Conservation (phyloP, 2,888 invertebrate genomes). For the Microplitis deprimator region DNA sequence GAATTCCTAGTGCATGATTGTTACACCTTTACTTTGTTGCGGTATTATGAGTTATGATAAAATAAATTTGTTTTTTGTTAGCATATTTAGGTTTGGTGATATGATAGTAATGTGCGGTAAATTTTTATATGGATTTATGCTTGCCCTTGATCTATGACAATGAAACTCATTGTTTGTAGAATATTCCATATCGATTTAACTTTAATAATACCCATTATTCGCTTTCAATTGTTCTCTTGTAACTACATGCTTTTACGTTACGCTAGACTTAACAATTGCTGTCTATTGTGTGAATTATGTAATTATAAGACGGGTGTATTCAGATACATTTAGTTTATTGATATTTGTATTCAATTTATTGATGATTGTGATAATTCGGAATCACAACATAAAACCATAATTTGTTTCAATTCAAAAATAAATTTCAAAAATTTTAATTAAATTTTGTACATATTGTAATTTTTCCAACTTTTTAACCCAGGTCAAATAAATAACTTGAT, state of each 20-base stretch:
- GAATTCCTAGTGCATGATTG: no score
- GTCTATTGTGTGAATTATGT: neutral
- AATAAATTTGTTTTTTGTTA: neutral
- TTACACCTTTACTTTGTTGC: no score
- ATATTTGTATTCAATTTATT: neutral
- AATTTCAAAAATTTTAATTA: no score
- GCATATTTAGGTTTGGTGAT: neutral
- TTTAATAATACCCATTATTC: neutral
- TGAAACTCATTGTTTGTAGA: neutral
- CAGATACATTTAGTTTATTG: neutral
- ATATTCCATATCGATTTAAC: neutral
- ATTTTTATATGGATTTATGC: neutral
- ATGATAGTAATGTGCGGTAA: neutral
- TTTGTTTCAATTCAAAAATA: no score
- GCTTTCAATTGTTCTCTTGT: neutral
- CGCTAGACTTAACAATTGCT: neutral
- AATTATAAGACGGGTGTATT: neutral
- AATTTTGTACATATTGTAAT: no score
- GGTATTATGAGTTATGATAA: neutral
- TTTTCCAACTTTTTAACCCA: no score
- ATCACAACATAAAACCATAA: no score
- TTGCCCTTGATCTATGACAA: neutral
- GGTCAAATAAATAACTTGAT: no score
- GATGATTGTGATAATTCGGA: neutral
- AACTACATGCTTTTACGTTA: neutral